Conservation (phyloP, 2,888 invertebrate genomes). For the Drosophila bunnanda region DNA sequence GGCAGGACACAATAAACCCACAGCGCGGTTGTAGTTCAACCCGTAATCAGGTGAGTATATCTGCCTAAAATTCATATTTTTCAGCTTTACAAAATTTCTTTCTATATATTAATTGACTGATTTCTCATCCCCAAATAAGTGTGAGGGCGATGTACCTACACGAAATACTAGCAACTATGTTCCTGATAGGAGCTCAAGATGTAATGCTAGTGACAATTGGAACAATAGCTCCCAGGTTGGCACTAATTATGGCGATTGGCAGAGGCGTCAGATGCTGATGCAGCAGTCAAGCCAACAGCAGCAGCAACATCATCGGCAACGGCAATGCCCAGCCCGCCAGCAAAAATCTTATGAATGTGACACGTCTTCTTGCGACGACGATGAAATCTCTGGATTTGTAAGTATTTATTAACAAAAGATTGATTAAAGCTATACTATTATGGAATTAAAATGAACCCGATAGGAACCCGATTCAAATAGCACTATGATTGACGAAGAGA, state of each 20-base stretch:
- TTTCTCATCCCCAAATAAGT: neutral
- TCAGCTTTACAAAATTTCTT: too few species aligned
- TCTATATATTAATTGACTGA: fast-evolving
- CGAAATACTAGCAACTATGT: neutral
- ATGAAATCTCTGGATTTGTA: constrained; percentile 3
- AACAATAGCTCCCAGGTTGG: constrained; percentile 12
- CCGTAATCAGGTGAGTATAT: neutral
- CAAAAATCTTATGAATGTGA: neutral
- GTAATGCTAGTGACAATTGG: neutral
- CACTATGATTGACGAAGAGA: neutral
- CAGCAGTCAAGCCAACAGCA: constrained; percentile 9
- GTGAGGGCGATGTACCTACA: neutral
- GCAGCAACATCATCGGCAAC: constrained; percentile 3
- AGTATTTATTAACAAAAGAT: neutral
- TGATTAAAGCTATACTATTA: neutral
- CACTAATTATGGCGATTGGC: constrained; percentile 25
- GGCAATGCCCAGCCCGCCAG: neutral
- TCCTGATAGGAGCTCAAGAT: neutral
- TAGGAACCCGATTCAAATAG: constrained; percentile 13
- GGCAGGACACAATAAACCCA: neutral
- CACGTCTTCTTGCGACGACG: neutral
- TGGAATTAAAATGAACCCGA: neutral
- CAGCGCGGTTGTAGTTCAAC: neutral
- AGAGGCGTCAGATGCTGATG: constrained; percentile 11
- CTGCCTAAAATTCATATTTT: neutral